A percentile compares a stretch with the other conserved stretches of the same genome.
These are phyloP conservation scores for Oreochromis spilurus DNA, from an alignment of 2,113 vertebrate genomes.

Conservation along the genomic window DNA sequence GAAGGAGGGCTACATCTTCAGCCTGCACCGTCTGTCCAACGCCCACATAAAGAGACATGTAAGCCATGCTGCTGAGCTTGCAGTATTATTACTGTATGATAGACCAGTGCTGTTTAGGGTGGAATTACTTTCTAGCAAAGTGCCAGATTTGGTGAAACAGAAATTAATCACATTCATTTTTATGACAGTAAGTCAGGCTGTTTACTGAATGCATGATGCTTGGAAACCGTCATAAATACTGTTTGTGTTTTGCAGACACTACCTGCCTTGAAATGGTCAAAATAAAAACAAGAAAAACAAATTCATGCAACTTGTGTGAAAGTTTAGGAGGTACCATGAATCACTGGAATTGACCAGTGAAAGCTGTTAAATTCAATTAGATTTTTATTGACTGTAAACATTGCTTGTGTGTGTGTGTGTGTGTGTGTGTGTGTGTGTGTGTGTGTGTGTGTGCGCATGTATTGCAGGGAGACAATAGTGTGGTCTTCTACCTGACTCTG, in stretches of 20 bases:
- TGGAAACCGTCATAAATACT: neutral
- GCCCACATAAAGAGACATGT: no score
- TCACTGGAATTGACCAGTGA: neutral
- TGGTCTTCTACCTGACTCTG: conserved; percentile 67
- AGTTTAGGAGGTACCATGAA: neutral
- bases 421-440: neutral
- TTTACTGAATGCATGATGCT: neutral
- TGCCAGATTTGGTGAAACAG: neutral
- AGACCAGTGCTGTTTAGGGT: no score
- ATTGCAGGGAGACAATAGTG: conserved; percentile 47
- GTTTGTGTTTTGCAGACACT: no score
- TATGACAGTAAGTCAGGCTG: neutral
- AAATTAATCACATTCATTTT: conserved; percentile 14
- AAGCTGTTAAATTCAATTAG: neutral
- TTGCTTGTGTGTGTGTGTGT: neutral
- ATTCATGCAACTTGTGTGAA: neutral
- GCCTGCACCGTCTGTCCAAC: no score
- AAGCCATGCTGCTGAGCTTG: no score
- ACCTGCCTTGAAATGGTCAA: no score
- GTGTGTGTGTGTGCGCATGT: rapidly evolving
- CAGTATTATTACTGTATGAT: no score
- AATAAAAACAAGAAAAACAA: neutral
- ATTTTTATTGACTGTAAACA: neutral
- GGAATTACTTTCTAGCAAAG: no score
- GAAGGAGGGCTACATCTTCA: no score